Base-by-base conservation (phyloP, 2,797 vertebrate genomes). In the Acanthurus lineatus region DNA sequence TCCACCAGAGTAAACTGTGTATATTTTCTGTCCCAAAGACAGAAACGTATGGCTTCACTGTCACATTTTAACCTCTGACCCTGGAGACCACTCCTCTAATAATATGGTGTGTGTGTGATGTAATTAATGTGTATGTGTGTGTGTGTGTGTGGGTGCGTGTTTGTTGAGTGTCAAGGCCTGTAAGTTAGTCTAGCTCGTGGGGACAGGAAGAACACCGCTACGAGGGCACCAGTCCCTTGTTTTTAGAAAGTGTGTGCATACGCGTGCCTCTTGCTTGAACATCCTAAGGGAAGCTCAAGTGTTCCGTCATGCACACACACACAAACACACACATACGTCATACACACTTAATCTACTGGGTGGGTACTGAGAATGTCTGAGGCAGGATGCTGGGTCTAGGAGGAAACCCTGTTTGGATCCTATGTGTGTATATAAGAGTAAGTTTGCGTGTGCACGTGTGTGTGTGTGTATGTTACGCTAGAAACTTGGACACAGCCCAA, bases 361-460 rank as follows among this genome's bases (percentile, higher is more conserved):
- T 82, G 92, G 91, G 65, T 85, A 70, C 86, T 76, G 82, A 72
- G 76, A 88, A 84, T 73, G 85, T 92, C 79, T 67, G 48, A 66
- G 75, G 85, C 94, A 95, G 95, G 94, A 95, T 93, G 90, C 92
- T 68, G 69, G 58, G 73, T 86, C 52, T 60, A 57, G 71, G 81
- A 94, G 93, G 92, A 94, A 95, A 82, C 90, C 57, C 69, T 85
- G 80, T 40, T 69, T 22, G 73, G 56, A 73, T 61, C 72, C 73
- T 58, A 70, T 44, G 49, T 28, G 49, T 57, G 42, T 56, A 25
- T 72, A 52, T 79, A 14, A 69, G 42, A 77, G 56, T 66, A 25
- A 64, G 25, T 66, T 53, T 69, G 61, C 68, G 54, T 54, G 38
- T 72, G 25, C 78, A 51, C 76, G 69, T 77, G 79, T 48, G 52